Conservation (phyloP, 1,140 invertebrate genomes). For the Ladona fulva region DNA sequence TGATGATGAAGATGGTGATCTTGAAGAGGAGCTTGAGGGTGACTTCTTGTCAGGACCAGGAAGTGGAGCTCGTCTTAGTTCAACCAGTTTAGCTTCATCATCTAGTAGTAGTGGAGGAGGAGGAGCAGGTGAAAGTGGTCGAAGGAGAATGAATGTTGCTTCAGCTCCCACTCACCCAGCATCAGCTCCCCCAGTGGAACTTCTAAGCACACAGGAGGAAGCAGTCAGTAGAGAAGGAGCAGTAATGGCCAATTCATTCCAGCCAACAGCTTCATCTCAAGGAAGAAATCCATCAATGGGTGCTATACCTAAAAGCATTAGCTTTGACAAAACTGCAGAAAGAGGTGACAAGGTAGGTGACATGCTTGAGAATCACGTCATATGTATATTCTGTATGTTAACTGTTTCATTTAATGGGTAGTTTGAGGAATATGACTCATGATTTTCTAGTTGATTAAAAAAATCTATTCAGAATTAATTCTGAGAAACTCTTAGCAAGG, state of each 20-base stretch:
- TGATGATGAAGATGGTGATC: slow-evolving; percentile 14
- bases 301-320: slow-evolving; percentile 84
- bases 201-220: background rate
- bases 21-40: slow-evolving; percentile 26
- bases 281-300: slow-evolving; percentile 49
- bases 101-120: slow-evolving; percentile 34
- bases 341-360: slow-evolving; percentile 52
- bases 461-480: slow-evolving; percentile 12
- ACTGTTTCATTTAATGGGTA: too few species aligned
- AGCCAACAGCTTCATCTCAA: background rate
- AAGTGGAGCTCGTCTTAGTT: slow-evolving; percentile 35
- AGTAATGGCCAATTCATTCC: background rate
- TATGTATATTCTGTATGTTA: too few species aligned
- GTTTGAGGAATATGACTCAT: too few species aligned
- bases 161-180: background rate
- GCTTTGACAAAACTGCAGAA: slow-evolving; percentile 82
- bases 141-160: background rate
- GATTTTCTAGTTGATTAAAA: slow-evolving; percentile 6
- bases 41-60: slow-evolving; percentile 26
- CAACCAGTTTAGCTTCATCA: slow-evolving; percentile 41
- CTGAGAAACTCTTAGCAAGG: too few species aligned
- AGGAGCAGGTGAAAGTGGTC: background rate
- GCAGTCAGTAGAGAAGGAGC: background rate
- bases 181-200: background rate
- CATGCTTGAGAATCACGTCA: background rate